phyloP scores from a whole-genome alignment of 64 coral and sea anemone species.

The Pocillopora damicornis region DNA sequence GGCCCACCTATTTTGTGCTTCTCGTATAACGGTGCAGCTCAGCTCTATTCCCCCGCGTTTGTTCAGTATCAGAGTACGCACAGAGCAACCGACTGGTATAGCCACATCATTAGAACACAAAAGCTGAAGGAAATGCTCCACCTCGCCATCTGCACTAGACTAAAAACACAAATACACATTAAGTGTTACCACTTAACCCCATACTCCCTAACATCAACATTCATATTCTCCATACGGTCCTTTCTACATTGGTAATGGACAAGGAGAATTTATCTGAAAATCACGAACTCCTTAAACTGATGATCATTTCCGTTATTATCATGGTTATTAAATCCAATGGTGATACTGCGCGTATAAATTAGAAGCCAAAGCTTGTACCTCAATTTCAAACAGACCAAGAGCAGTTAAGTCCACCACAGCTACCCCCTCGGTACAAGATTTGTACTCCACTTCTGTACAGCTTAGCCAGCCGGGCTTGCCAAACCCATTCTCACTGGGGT shows the following conservation, averaged over 20 bases:
- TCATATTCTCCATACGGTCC: too few relatives aligned
- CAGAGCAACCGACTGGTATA: conserved; percentile 48
- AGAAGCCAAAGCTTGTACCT: conserved; percentile 13
- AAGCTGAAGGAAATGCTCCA: conserved; percentile 59
- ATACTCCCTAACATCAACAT: too few relatives aligned
- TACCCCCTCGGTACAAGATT: conserved; percentile 68
- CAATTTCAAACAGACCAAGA: conserved; percentile 76
- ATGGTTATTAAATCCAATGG: too few relatives aligned
- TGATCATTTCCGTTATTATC: not conserved
- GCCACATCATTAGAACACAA: conserved; percentile 68
- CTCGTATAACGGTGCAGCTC: conserved; percentile 63
- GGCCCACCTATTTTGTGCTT: conserved; percentile 55
- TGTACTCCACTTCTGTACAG: conserved; percentile 66
- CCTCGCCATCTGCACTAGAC: conserved; percentile 50
- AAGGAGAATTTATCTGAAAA: too few relatives aligned
- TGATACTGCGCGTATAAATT: too few relatives aligned
- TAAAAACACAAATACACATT: not conserved
- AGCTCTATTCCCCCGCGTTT: conserved; percentile 65
- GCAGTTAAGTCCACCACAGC: conserved; percentile 82
- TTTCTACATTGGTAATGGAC: too few relatives aligned
- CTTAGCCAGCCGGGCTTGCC: conserved; percentile 75
- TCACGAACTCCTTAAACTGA: not conserved
- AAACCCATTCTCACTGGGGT: conserved; percentile 45
- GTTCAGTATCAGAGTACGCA: conserved; percentile 73
- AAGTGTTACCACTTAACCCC: not conserved